phyloP scores from a whole-genome alignment of 2,113 vertebrate species.

The Chrysochloris asiatica region DNA sequence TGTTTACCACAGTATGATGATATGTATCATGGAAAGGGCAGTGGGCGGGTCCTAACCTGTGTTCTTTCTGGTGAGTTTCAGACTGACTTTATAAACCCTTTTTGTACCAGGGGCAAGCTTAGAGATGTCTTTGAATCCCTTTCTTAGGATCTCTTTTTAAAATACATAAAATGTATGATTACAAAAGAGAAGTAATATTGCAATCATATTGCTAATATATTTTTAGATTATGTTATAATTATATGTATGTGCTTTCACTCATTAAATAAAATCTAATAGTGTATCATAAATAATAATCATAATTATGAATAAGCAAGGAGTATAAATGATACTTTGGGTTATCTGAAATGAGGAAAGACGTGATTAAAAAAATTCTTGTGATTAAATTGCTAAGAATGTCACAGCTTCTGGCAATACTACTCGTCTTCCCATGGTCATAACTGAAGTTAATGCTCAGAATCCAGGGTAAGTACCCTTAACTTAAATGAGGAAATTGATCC shows the following conservation, averaged over 20 bases:
- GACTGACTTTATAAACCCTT: too few species aligned
- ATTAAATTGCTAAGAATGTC: neutral
- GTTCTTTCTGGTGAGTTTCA: too few species aligned
- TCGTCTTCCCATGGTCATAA: neutral
- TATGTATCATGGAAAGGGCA: too few species aligned
- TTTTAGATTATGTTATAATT: neutral
- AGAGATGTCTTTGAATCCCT: too few species aligned
- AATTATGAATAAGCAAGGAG: neutral
- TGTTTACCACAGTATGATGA: too few species aligned
- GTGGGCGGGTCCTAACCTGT: too few species aligned
- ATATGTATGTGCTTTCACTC: neutral
- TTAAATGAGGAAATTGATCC: neutral
- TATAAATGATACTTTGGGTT: neutral
- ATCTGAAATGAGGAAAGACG: neutral
- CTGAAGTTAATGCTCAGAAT: neutral
- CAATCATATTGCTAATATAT: neutral
- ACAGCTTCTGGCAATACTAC: too few species aligned
- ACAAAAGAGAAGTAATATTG: neutral
- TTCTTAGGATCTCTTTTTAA: neutral
- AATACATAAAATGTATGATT: neutral
- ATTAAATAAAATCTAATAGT: neutral
- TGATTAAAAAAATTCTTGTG: constrained; percentile 18
- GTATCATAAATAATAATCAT: neutral
- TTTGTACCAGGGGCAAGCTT: too few species aligned
- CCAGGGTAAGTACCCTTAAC: neutral